A percentile compares a stretch with the other conserved stretches of the same genome.
Conservation (phyloP, 2,888 invertebrate genomes). For the Encarsia formosa region DNA sequence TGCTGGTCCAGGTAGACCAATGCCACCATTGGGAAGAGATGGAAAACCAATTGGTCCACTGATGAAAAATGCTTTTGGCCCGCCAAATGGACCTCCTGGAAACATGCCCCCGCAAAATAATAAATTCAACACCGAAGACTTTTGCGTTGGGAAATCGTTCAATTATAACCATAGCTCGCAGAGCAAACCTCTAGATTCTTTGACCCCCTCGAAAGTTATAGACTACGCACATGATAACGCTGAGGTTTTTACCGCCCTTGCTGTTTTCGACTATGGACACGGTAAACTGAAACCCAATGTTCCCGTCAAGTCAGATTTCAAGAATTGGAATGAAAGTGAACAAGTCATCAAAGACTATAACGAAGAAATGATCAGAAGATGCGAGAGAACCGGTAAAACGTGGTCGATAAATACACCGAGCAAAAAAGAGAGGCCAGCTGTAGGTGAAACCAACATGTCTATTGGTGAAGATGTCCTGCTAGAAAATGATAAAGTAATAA, state of each 20-base stretch:
- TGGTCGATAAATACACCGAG: conserved; percentile 20
- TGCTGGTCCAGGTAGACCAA: neutral
- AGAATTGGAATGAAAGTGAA: conserved; percentile 46
- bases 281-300: conserved; percentile 41
- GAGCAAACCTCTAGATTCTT: conserved; percentile 28
- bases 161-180: conserved; percentile 46
- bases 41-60: neutral
- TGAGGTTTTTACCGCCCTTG: conserved; percentile 35
- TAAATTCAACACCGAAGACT: conserved; percentile 33
- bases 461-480: neutral
- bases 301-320: conserved; percentile 40
- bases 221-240: conserved; percentile 43
- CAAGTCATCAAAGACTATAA: conserved; percentile 43
- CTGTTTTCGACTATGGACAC: conserved; percentile 45
- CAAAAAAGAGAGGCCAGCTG: neutral
- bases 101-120: no score
- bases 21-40: no score
- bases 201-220: conserved; percentile 41
- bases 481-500: neutral
- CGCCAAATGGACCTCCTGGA: neutral
- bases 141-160: conserved; percentile 44
- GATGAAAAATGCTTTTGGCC: neutral
- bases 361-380: conserved; percentile 39
- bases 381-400: conserved; percentile 22
- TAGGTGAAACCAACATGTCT: conserved; percentile 9